Conservation (phyloP, 1,140 invertebrate species). For the Heliconius eleuchia region DNA sequence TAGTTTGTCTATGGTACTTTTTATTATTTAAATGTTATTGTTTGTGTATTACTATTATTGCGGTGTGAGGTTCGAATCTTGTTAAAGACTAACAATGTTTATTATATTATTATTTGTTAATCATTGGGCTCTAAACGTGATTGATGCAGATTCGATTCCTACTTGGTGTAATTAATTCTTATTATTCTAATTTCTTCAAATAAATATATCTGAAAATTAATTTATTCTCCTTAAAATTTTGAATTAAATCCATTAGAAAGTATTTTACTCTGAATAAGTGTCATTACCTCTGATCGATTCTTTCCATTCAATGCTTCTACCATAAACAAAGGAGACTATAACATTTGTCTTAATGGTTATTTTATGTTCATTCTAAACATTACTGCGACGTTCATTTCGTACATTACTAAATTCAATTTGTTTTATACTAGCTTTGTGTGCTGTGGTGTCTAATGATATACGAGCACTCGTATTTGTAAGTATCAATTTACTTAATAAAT, state of each 20-base stretch:
- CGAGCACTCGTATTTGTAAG: too few relatives aligned
- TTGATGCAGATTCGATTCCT: too few relatives aligned
- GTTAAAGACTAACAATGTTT: too few relatives aligned
- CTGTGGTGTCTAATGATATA: background rate
- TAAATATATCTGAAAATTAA: too few relatives aligned
- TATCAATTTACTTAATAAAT: too few relatives aligned
- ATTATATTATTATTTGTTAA: too few relatives aligned
- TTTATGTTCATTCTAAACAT: background rate
- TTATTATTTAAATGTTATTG: background rate
- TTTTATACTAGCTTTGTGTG: background rate
- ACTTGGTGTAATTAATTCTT: too few relatives aligned
- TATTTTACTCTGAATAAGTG: too few relatives aligned
- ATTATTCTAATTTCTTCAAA: too few relatives aligned
- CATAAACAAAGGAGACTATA: background rate
- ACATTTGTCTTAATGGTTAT: conserved; percentile 8
- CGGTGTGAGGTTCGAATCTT: too few relatives aligned
- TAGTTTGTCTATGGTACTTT: background rate
- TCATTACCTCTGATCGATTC: background rate
- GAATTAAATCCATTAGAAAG: too few relatives aligned
- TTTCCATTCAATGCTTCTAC: background rate
- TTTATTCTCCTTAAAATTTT: background rate
- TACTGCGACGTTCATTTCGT: background rate
- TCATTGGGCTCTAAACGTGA: too few relatives aligned
- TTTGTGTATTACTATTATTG: background rate
- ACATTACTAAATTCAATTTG: conserved; percentile 7